Percentiles rank a stretch among this genome's conserved stretches.
phyloP scores from a whole-genome alignment of 2,797 vertebrate species.

The Artibeus jamaicensis region DNA sequence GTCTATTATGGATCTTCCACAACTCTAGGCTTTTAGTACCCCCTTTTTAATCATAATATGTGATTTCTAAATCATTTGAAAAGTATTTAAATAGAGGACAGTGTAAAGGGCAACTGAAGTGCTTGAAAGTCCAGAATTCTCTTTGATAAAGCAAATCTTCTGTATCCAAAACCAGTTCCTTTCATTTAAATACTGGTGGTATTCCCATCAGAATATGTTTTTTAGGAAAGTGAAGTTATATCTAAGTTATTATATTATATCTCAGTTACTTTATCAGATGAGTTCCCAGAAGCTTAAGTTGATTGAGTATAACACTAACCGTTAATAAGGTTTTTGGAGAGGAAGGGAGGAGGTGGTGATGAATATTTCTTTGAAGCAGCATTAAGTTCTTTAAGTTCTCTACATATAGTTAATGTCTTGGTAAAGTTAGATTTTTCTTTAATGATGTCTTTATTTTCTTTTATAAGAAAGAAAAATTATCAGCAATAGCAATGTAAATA shows the following conservation, averaged over 20 bases:
- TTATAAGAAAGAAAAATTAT: constrained; percentile 43
- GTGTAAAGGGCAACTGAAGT: background rate
- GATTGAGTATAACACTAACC: background rate
- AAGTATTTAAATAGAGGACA: constrained; percentile 22
- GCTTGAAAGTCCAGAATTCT: constrained; percentile 33
- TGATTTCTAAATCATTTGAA: constrained; percentile 23
- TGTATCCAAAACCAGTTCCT: background rate
- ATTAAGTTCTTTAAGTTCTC: constrained; percentile 30
- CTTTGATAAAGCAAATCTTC: constrained; percentile 16
- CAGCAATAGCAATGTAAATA: constrained; percentile 12
- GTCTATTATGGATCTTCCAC: background rate
- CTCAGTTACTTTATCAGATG: constrained; percentile 53
- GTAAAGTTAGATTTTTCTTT: constrained; percentile 40
- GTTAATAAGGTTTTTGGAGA: background rate
- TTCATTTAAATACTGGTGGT: constrained; percentile 37
- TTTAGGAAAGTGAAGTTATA: constrained; percentile 30
- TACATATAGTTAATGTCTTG: constrained; percentile 18
- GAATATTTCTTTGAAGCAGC: constrained; percentile 12
- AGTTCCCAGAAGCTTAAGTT: constrained; percentile 2
- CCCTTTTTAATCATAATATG: constrained; percentile 30
- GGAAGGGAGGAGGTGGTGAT: background rate
- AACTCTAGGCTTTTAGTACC: background rate
- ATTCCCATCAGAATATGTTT: constrained; percentile 30
- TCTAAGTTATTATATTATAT: constrained; percentile 47
- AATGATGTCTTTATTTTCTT: constrained; percentile 48